Percentiles rank a stretch among this genome's conserved stretches.
Conservation (phyloP, 1,140 invertebrate genomes). For the Vollenhovia emeryi region DNA sequence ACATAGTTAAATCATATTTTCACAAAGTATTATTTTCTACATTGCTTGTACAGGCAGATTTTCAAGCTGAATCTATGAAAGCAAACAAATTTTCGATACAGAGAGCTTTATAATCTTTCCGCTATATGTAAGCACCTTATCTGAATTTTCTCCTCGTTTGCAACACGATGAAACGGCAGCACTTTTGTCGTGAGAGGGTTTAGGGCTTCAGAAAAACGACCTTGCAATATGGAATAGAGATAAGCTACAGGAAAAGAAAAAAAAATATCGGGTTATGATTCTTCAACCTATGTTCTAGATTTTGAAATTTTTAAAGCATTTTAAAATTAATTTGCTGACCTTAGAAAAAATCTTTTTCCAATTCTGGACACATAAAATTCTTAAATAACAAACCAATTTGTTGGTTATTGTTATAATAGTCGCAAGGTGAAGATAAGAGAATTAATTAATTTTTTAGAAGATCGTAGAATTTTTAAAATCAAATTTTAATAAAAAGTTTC, state of each 20-base stretch:
- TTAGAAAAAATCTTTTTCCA: background rate
- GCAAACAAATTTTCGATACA: background rate
- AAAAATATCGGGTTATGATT: background rate
- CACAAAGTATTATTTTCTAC: background rate
- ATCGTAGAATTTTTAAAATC: too few relatives aligned
- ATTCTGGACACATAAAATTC: background rate
- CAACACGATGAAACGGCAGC: background rate
- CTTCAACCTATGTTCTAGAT: background rate
- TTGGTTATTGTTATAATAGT: background rate
- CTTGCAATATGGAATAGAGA: background rate
- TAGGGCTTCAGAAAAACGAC: background rate
- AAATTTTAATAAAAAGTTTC: too few relatives aligned
- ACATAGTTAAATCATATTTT: constrained; percentile 15
- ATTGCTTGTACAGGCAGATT: background rate
- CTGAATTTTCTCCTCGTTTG: constrained; percentile 24
- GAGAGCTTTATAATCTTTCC: background rate
- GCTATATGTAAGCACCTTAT: background rate
- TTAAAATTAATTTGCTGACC: background rate
- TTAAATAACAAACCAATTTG: background rate
- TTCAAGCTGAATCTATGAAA: background rate
- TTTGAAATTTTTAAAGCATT: background rate
- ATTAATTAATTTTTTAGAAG: background rate
- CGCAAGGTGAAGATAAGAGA: background rate
- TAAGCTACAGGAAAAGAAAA: background rate
- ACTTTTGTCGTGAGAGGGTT: background rate